These are phyloP conservation scores for Drosophila yooni DNA, from an alignment of 2,888 invertebrate species.

Conservation along the genomic window DNA sequence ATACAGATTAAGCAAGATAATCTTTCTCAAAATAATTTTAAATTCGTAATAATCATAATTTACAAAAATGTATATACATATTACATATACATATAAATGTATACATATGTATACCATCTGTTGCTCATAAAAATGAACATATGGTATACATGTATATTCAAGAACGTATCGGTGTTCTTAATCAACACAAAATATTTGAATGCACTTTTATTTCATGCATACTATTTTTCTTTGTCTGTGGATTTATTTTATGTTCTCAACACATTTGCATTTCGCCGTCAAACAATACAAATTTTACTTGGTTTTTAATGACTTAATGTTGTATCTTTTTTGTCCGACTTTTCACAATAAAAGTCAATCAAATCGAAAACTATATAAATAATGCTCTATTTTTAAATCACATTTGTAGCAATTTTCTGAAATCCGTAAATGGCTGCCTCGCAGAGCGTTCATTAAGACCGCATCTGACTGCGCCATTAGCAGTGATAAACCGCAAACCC, in stretches of 20 bases:
- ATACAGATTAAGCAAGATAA: neutral
- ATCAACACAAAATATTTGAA: neutral
- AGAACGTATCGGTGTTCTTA: neutral
- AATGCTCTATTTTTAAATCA: constrained; percentile 26
- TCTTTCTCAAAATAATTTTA: neutral
- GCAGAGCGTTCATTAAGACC: constrained; percentile 28
- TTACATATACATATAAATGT: no score
- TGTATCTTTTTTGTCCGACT: neutral
- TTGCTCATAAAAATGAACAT: neutral
- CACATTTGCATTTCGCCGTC: neutral
- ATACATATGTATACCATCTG: neutral
- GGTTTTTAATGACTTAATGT: constrained; percentile 9
- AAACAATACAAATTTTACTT: constrained; percentile 36
- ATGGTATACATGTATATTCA: neutral
- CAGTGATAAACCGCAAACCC: constrained; percentile 34
- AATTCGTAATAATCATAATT: neutral
- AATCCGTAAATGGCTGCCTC: constrained; percentile 45
- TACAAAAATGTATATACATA: neutral
- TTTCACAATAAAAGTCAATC: constrained; percentile 17
- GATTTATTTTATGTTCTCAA: neutral
- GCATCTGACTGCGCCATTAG: constrained; percentile 26
- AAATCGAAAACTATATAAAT: constrained; percentile 18
- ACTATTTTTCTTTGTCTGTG: neutral
- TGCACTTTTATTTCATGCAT: constrained; percentile 1
- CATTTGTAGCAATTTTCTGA: constrained; percentile 51